A percentile compares a stretch with the other conserved stretches of the same genome.
Evolutionary conservation across 2,113 vertebrate genomes (phyloP).

Genomic region (Microcebus lehilahytsara): DNA sequence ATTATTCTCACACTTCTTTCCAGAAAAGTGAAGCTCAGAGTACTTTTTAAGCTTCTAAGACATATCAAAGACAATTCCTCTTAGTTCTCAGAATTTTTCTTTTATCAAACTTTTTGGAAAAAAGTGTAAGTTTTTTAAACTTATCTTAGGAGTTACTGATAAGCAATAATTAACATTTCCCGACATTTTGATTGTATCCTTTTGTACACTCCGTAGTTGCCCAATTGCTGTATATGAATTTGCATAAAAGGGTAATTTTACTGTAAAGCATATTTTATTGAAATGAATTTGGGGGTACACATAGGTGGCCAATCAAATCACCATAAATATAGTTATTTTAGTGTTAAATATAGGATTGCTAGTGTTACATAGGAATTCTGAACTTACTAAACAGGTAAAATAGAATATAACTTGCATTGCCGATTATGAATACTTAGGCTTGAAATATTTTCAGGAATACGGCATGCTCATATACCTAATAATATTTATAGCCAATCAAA

Average conservation of each 20-base stretch:
- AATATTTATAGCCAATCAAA: background rate
- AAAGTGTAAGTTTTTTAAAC: background rate
- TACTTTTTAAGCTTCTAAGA: no score
- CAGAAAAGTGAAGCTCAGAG: no score
- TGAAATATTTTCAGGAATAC: background rate
- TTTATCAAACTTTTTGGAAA: background rate
- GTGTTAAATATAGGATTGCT: background rate
- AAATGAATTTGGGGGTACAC: background rate
- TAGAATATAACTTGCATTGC: background rate
- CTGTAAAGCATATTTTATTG: background rate
- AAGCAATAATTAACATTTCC: background rate
- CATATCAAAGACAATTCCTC: no score
- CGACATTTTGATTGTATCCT: background rate
- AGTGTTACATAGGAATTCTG: background rate
- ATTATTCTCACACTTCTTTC: no score
- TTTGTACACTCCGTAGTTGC: background rate
- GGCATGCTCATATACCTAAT: background rate
- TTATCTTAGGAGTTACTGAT: background rate
- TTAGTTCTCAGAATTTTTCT: background rate
- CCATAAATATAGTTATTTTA: background rate
- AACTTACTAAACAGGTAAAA: background rate
- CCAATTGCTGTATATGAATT: background rate
- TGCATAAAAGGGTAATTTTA: background rate
- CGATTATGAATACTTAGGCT: background rate
- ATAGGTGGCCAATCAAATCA: background rate